phyloP scores from a whole-genome alignment of 1,140 invertebrate genomes.

The Cephus cinctus region DNA sequence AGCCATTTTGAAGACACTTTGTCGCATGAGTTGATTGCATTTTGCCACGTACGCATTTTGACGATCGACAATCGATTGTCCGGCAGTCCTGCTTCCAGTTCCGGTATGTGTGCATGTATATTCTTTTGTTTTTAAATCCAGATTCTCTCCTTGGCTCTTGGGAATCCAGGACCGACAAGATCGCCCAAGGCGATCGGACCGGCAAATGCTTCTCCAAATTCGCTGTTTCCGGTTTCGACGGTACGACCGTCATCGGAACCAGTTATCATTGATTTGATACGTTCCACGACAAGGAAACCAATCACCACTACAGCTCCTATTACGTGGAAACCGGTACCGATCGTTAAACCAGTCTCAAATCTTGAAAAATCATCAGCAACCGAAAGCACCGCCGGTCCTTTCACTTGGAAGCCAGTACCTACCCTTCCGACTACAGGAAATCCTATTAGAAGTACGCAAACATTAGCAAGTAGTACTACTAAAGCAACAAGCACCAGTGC shows the following conservation, averaged over 20 bases:
- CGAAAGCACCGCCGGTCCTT: conserved; percentile 10
- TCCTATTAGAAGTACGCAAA: conserved; percentile 44
- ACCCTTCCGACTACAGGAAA: conserved; percentile 28
- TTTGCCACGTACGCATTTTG: too few relatives aligned
- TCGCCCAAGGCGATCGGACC: conserved; percentile 45
- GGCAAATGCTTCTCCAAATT: conserved; percentile 31
- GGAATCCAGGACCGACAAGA: conserved; percentile 38
- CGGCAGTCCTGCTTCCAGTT: too few relatives aligned
- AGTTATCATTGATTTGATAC: conserved; percentile 37
- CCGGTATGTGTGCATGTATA: neutral
- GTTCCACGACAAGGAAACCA: conserved; percentile 5
- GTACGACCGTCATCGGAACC: conserved; percentile 21
- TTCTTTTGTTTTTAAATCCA: conserved; percentile 17
- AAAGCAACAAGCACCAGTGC: conserved; percentile 35
- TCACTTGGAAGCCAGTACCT: conserved; percentile 16
- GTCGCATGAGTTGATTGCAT: too few relatives aligned
- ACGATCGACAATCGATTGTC: too few relatives aligned
- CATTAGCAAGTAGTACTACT: conserved; percentile 39
- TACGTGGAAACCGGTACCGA: conserved; percentile 10
- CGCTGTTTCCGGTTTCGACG: conserved; percentile 11
- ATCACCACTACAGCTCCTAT: neutral
- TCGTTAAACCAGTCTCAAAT: neutral
- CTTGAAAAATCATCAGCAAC: neutral
- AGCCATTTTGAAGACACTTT: conserved; percentile 14
- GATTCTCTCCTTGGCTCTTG: conserved; percentile 47